A percentile compares a stretch with the other conserved stretches of the same genome.
These are phyloP conservation scores for Paramormyrops kingsleyae DNA, from an alignment of 2,113 vertebrate genomes.

Conservation along the genomic window DNA sequence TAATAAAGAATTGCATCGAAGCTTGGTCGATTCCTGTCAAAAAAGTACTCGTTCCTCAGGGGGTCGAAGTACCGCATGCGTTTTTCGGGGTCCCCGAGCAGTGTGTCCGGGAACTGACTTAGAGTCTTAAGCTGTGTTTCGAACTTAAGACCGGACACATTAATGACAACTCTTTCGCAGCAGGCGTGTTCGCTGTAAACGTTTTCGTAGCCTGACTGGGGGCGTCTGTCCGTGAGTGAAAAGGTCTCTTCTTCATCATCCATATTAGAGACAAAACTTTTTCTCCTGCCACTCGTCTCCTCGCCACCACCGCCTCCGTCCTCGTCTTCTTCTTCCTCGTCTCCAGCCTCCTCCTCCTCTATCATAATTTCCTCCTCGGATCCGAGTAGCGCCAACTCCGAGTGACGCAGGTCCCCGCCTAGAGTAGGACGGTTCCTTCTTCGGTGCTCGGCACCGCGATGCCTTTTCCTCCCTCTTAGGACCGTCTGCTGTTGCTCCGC, in stretches of 20 bases:
- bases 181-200: constrained; percentile 83
- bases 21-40: constrained; percentile 90
- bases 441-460: constrained; percentile 60
- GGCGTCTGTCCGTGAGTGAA: constrained; percentile 73
- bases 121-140: constrained; percentile 93
- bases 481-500: constrained; percentile 57
- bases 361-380: constrained; percentile 90
- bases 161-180: constrained; percentile 94
- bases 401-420: constrained; percentile 74
- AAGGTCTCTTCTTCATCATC: constrained; percentile 76
- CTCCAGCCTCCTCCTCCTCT: constrained; percentile 69
- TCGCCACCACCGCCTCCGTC: constrained; percentile 25
- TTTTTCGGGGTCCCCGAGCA: constrained; percentile 86
- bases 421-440: constrained; percentile 55
- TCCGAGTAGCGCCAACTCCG: constrained; percentile 86
- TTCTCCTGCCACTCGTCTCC: constrained; percentile 55
- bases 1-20: constrained; percentile 96
- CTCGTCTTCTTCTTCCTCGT: not conserved
- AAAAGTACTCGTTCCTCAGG: constrained; percentile 95
- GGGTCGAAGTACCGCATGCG: constrained; percentile 93
- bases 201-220: constrained; percentile 75
- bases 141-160: constrained; percentile 89
- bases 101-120: constrained; percentile 88
- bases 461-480: constrained; percentile 61
- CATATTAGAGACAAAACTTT: constrained; percentile 69